phyloP scores from a whole-genome alignment of 2,113 vertebrate genomes.

The Bolborhynchus lineola region DNA sequence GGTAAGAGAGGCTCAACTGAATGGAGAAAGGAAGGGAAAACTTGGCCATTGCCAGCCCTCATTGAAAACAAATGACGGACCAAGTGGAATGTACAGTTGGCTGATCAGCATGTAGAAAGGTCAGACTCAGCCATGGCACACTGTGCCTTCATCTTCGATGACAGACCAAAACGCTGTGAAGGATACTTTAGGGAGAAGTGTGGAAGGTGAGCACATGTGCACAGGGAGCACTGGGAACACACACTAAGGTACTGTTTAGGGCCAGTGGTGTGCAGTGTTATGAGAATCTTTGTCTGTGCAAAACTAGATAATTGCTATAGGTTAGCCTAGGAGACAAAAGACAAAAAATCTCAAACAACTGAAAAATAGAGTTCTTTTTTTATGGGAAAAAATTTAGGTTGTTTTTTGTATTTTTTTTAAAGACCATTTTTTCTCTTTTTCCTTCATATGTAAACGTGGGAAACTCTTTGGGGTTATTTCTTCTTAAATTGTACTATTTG shows the following conservation, averaged over 20 bases:
- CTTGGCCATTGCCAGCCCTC: background rate
- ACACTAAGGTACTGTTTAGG: background rate
- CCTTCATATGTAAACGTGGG: background rate
- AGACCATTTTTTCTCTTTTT: background rate
- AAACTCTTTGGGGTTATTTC: background rate
- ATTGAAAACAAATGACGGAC: background rate
- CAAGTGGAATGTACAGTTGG: background rate
- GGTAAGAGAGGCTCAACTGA: background rate
- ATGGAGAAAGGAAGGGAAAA: background rate
- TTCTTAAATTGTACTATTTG: background rate
- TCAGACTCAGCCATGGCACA: background rate
- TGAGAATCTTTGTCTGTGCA: background rate
- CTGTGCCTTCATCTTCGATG: background rate
- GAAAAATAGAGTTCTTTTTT: background rate
- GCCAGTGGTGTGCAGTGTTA: background rate
- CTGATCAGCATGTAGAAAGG: background rate
- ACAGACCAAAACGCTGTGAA: background rate
- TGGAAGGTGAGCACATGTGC: background rate
- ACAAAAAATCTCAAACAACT: background rate
- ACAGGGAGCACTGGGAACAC: too few species aligned
- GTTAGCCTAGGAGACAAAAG: background rate
- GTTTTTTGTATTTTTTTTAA: background rate
- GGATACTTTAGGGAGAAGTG: rapidly evolving
- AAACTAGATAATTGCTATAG: background rate
- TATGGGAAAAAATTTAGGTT: background rate